phyloP scores from a whole-genome alignment of 2,888 invertebrate genomes.

The Stenotaenia linearis region DNA sequence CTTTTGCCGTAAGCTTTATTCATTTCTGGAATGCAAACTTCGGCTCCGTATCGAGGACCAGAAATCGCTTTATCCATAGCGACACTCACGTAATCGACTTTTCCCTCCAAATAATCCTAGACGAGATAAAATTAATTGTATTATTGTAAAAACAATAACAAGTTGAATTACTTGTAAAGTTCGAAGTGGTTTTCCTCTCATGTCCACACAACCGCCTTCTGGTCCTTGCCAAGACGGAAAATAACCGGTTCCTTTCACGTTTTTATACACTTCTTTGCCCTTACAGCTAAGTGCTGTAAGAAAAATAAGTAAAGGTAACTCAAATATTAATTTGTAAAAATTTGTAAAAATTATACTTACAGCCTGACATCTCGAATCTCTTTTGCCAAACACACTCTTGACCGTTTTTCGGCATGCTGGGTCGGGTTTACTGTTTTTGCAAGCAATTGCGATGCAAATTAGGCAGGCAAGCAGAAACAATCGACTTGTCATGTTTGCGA shows the following conservation, averaged over 20 bases:
- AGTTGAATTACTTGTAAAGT: neutral
- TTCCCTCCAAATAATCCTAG: constrained; percentile 27
- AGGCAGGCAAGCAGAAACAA: too few relatives aligned
- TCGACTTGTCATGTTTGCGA: too few relatives aligned
- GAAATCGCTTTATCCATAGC: constrained; percentile 29
- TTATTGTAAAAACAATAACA: neutral
- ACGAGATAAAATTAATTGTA: neutral
- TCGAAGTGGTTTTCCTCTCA: neutral
- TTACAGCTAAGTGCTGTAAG: neutral
- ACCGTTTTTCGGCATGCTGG: neutral
- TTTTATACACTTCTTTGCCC: neutral
- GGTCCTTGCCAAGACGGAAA: neutral
- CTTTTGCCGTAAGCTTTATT: constrained; percentile 17
- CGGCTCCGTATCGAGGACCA: neutral
- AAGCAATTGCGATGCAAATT: too few relatives aligned
- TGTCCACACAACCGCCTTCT: constrained; percentile 13
- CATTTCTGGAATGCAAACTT: constrained; percentile 28
- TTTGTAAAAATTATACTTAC: neutral
- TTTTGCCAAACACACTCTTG: neutral
- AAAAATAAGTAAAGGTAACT: neutral
- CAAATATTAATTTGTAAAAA: too few relatives aligned
- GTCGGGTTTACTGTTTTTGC: neutral
- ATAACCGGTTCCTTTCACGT: constrained; percentile 19
- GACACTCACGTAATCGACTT: neutral
- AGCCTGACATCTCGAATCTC: neutral